Conservation (phyloP, 1,140 invertebrate species). For the Acyrthosiphon pisum region DNA sequence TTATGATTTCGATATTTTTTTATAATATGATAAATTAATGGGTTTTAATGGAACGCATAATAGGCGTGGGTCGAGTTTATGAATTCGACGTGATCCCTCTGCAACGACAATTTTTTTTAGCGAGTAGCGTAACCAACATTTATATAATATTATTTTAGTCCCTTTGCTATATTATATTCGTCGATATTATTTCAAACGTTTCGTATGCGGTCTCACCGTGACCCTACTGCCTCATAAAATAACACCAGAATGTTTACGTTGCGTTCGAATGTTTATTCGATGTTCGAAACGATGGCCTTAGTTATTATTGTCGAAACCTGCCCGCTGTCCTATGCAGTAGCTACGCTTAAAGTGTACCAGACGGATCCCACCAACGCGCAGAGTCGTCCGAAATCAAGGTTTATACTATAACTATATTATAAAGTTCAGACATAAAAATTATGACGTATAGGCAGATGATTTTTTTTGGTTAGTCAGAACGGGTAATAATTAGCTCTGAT, state of each 20-base stretch:
- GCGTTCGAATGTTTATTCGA: not conserved
- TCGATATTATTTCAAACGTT: not conserved
- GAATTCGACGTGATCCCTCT: not conserved
- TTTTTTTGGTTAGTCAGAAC: not conserved
- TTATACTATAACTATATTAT: not conserved
- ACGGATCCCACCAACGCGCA: not conserved
- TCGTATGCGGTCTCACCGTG: not conserved
- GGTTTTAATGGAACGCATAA: not conserved
- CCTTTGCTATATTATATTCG: not conserved
- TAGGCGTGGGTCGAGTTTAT: not conserved
- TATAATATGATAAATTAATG: too few species aligned
- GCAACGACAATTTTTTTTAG: not conserved
- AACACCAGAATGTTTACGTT: not conserved
- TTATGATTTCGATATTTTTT: too few species aligned
- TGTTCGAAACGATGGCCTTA: not conserved
- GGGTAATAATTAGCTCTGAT: not conserved
- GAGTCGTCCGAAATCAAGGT: not conserved
- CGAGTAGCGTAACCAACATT: not conserved
- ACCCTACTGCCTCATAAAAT: not conserved
- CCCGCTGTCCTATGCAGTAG: not conserved
- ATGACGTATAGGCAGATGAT: not conserved
- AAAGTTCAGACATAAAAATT: not conserved
- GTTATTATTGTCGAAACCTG: not conserved
- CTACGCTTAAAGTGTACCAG: not conserved
- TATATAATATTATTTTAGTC: not conserved